Evolutionary conservation across 2,797 vertebrate genomes (phyloP).

Genomic region (Danio choprae): DNA sequence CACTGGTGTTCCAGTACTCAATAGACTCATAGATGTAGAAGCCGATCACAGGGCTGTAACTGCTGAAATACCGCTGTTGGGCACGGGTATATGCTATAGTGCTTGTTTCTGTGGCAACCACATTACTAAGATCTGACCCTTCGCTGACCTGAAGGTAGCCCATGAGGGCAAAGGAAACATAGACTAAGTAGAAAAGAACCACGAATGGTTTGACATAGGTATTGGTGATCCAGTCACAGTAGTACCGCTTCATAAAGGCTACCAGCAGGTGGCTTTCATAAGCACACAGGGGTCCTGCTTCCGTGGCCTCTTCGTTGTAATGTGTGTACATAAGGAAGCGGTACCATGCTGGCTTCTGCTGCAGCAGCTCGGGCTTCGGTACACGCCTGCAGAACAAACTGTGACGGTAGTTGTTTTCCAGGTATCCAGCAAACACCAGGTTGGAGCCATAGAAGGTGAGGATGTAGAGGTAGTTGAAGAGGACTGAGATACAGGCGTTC

Average conservation of each 20-base stretch:
- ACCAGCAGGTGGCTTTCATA: conserved; percentile 95
- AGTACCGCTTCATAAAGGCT: conserved; percentile 95
- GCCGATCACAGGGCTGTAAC: conserved; percentile 97
- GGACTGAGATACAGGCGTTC: conserved; percentile 90
- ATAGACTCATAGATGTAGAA: conserved; percentile 99
- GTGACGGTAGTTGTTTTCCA: conserved; percentile 98
- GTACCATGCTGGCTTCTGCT: conserved; percentile 96
- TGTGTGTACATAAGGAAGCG: conserved; percentile 95
- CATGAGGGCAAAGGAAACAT: conserved; percentile 99
- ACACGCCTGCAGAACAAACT: conserved; percentile 97
- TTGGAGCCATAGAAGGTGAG: conserved; percentile 98
- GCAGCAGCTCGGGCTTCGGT: conserved; percentile 89
- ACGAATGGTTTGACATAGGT: conserved; percentile 99
- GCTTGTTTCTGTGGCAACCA: conserved; percentile 94
- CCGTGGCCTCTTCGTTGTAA: conserved; percentile 89
- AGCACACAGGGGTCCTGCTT: conserved; percentile 84
- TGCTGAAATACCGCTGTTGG: conserved; percentile 97
- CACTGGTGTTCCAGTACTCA: conserved; percentile 96
- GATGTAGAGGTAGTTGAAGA: conserved; percentile 98
- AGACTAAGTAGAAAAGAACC: conserved; percentile 98
- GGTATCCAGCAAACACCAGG: conserved; percentile 96
- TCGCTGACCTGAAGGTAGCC: conserved; percentile 95
- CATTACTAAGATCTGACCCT: conserved; percentile 94
- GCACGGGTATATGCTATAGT: conserved; percentile 93
- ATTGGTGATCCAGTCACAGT: conserved; percentile 99